Conservation (phyloP, 2,113 vertebrate species). For the Hoplias malabaricus region DNA sequence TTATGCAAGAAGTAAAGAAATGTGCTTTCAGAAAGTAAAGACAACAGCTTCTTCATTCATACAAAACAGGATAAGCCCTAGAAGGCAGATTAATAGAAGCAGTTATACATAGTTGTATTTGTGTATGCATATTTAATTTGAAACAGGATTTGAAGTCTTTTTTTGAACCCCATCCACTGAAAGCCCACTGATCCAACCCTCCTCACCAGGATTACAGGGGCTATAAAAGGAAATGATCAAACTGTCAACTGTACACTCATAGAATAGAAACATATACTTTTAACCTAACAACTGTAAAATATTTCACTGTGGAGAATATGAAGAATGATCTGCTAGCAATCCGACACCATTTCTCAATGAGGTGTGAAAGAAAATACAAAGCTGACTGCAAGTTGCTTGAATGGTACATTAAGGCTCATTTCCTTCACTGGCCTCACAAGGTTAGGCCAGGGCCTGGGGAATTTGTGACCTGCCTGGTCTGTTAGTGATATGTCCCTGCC, state of each 20-base stretch:
- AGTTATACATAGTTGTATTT: constrained; percentile 33
- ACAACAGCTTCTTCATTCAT: constrained; percentile 33
- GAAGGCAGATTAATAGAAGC: constrained; percentile 21
- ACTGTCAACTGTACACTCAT: constrained; percentile 5
- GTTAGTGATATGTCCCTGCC: not conserved
- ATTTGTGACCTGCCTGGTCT: not conserved
- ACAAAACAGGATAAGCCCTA: constrained; percentile 24
- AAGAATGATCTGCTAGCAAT: not conserved
- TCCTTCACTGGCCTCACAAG: constrained; percentile 33
- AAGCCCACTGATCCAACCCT: constrained; percentile 1
- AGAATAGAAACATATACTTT: not conserved
- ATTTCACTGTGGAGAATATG: not conserved
- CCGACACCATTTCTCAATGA: constrained; percentile 6
- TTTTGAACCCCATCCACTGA: constrained; percentile 22
- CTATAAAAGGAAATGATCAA: constrained; percentile 15
- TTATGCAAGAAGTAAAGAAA: constrained; percentile 20
- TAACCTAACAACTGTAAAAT: not conserved
- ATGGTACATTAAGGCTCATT: not conserved
- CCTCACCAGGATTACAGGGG: constrained; percentile 33
- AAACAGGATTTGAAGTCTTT: constrained; percentile 24
- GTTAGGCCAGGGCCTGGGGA: constrained; percentile 4
- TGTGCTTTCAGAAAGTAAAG: not conserved
- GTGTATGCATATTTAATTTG: constrained; percentile 28
- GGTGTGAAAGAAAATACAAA: constrained; percentile 11
- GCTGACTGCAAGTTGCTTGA: not conserved